Conservation (phyloP, 2,797 vertebrate species). For the Macropus fuliginosus region DNA sequence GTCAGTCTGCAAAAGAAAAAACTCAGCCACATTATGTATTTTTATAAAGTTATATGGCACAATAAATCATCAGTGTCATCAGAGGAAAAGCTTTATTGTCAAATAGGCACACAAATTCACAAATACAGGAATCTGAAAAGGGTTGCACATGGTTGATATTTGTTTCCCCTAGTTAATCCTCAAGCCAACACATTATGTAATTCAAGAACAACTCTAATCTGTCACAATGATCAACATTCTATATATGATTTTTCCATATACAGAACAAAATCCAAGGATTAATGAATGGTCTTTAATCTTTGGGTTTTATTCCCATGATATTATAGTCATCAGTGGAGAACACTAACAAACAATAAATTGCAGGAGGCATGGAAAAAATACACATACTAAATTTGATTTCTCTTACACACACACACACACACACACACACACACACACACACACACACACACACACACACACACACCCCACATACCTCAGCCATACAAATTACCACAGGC, state of each 20-base stretch:
- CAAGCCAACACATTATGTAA: background rate
- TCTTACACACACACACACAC: too few species aligned
- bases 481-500: background rate
- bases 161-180: conserved; percentile 30
- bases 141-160: conserved; percentile 60
- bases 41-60: conserved; percentile 72
- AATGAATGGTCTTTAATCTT: background rate
- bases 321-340: conserved; percentile 21
- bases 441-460: background rate
- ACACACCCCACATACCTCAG: rapidly evolving
- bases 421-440: background rate
- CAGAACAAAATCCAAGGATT: conserved; percentile 2
- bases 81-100: conserved; percentile 80
- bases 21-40: conserved; percentile 67
- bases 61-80: conserved; percentile 80
- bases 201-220: background rate
- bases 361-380: background rate
- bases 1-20: conserved; percentile 76
- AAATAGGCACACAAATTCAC: conserved; percentile 79
- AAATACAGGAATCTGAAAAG: conserved; percentile 77
- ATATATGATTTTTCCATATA: conserved; percentile 15
- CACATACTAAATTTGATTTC: background rate
- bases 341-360: background rate
- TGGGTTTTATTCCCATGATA: conserved; percentile 31
- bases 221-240: background rate